Base-by-base conservation (phyloP, 92 coral and sea anemone genomes). In the Montipora capitata region DNA sequence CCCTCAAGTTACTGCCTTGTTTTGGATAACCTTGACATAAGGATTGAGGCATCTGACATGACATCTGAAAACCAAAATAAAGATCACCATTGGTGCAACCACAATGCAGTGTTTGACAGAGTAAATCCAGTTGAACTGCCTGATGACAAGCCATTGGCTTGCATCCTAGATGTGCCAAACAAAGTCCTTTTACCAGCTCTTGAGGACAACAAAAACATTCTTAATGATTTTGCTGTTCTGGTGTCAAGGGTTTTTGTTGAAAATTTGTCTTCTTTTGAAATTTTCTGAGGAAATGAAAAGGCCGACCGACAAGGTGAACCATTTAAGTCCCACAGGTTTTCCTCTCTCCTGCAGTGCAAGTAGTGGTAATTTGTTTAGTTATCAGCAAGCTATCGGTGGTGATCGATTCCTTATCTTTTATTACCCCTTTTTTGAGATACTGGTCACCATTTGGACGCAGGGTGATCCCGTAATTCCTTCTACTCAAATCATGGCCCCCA, bases 21-120 rank as follows among this genome's bases (percentile, higher is more conserved):
- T 58, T 67, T 92, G 67, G 88, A 78, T 59, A 88, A 84, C 65
- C 54, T 85, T 17, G 90, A 92, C 68, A 63, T 92, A 14, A 67
- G 74, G 68, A 57, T 88, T 20, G 40, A 45, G 73, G 93, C 90
- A 18, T 74, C 90, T 7, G 95, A 92, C 52, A 88, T 80, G 88
- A 92, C 91, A 5, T 88, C 95, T 8, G 95, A 89, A 42, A 92
- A 85, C 51, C 93, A 92, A 39, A 92, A 84, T n/a, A 88, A 85
- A 61, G 93, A 85, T 73, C 54, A 83, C 39, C 95, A 92, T 48
- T 89, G 92, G 95, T 88, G 93, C 62, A 92, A 85, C 57, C 91
- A 89, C 48, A 92, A 78, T 76, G 88, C 72, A 5, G 48, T 79
- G 41, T 13, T 85, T 8, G 91, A 93, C 65, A 76, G 95, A 18